A percentile compares a stretch with the other conserved stretches of the same genome.
phyloP scores from a whole-genome alignment of 2,113 vertebrate species.

The Ginglymostoma cirratum region DNA sequence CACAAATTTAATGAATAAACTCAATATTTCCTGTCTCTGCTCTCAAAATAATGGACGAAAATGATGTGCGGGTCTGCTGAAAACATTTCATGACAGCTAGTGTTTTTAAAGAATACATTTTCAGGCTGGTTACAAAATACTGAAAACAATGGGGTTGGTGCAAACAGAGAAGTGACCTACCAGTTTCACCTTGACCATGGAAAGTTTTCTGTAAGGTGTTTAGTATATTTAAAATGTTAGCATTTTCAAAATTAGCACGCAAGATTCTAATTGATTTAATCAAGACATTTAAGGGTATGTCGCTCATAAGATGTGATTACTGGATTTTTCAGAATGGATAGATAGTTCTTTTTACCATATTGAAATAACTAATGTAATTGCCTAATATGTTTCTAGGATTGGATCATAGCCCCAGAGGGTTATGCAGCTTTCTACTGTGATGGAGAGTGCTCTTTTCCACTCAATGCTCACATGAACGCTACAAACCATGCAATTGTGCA shows the following conservation, averaged over 20 bases:
- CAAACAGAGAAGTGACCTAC: neutral
- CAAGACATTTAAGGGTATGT: neutral
- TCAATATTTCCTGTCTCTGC: too few relatives aligned
- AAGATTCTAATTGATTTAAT: neutral
- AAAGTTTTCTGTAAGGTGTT: neutral
- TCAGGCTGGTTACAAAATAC: neutral
- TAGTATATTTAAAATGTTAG: neutral
- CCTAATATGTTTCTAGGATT: constrained; percentile 66
- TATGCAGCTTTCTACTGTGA: constrained; percentile 97
- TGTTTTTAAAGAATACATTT: neutral
- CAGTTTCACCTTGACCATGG: neutral
- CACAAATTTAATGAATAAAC: too few relatives aligned
- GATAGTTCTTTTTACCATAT: neutral
- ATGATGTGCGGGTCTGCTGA: neutral
- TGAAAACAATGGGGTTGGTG: neutral
- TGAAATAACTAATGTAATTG: neutral
- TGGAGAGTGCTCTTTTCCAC: constrained; percentile 94
- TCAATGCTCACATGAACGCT: constrained; percentile 98
- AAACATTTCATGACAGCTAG: neutral
- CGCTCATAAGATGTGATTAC: neutral
- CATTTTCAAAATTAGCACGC: neutral
- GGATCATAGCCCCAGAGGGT: constrained; percentile 97
- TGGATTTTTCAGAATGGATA: neutral
- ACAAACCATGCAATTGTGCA: constrained; percentile 98
- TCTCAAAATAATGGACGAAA: too few relatives aligned